Evolutionary conservation across 2,113 vertebrate species (phyloP).

Genomic region (Cryptomyrus ogoouensis): DNA sequence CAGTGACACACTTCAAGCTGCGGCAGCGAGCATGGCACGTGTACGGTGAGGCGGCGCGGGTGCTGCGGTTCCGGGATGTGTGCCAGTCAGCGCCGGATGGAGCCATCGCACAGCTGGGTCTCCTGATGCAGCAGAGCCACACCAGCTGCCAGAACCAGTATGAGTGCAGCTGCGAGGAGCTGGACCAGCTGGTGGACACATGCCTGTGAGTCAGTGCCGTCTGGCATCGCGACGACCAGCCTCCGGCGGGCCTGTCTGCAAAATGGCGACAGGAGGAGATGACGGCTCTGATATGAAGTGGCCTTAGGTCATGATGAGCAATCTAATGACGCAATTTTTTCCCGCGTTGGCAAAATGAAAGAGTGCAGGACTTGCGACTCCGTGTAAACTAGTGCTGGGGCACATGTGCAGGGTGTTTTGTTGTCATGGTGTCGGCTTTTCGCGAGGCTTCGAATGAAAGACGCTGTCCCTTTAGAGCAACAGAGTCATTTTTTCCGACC

Average conservation of each 20-base stretch:
- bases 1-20: constrained; percentile 78
- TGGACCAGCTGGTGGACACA: constrained; percentile 86
- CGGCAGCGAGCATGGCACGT: constrained; percentile 89
- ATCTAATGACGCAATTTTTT: not conserved
- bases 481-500: not conserved
- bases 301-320: not conserved
- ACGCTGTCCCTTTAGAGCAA: not conserved
- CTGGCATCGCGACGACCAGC: not conserved
- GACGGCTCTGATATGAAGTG: not conserved
- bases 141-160: constrained; percentile 87
- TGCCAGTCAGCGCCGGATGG: constrained; percentile 68
- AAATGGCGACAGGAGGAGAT: not conserved
- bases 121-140: constrained; percentile 90
- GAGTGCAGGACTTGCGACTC: not conserved
- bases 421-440: not conserved
- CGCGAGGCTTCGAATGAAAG: not conserved
- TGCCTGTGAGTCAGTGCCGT: constrained; percentile 75
- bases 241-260: not conserved
- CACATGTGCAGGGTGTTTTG: not conserved
- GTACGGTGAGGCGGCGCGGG: constrained; percentile 82
- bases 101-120: constrained; percentile 69
- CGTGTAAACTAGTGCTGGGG: not conserved
- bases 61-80: constrained; percentile 76
- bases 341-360: not conserved
- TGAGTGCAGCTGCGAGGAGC: constrained; percentile 89